Conservation (phyloP, 2,113 vertebrate species). For the Channa maculata region DNA sequence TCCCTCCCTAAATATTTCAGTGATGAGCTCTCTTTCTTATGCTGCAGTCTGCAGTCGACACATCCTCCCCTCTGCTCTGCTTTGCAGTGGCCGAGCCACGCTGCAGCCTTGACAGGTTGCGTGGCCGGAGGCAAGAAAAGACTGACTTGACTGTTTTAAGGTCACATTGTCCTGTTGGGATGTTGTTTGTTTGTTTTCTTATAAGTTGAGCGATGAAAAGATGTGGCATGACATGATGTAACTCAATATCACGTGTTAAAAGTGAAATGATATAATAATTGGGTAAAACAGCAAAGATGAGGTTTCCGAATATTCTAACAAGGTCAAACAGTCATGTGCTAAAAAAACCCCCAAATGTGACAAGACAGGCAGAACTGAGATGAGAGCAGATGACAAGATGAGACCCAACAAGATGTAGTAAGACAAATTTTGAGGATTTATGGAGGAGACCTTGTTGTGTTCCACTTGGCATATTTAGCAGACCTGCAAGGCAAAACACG, state of each 20-base stretch:
- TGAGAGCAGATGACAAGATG: slow-evolving; percentile 33
- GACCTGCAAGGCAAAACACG: slow-evolving; percentile 15
- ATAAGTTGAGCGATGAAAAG: slow-evolving; percentile 23
- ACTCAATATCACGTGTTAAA: slow-evolving; percentile 6
- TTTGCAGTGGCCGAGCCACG: slow-evolving; percentile 73
- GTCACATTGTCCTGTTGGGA: slow-evolving; percentile 64
- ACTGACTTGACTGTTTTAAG: slow-evolving; percentile 73
- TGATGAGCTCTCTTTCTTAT: slow-evolving; percentile 67
- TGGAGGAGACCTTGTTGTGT: slow-evolving; percentile 31
- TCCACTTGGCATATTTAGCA: slow-evolving; percentile 7
- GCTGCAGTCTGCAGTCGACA: slow-evolving; percentile 76
- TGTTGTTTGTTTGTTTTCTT: slow-evolving; percentile 60
- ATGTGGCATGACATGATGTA: slow-evolving; percentile 17
- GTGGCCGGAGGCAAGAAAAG: slow-evolving; percentile 60
- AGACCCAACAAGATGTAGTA: slow-evolving; percentile 29
- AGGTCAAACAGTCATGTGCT: slow-evolving; percentile 12
- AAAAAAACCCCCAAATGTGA: slow-evolving; percentile 33
- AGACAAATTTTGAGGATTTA: slow-evolving; percentile 8
- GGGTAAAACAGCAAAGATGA: slow-evolving; percentile 5
- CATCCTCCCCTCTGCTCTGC: slow-evolving; percentile 73
- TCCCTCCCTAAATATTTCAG: slow-evolving; percentile 84
- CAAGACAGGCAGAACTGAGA: slow-evolving; percentile 21
- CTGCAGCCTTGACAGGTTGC: slow-evolving; percentile 77
- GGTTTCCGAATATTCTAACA: background rate
- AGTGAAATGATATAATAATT: background rate